Evolutionary conservation across 2,797 vertebrate species (phyloP).

Genomic region (Anguilla marmorata): DNA sequence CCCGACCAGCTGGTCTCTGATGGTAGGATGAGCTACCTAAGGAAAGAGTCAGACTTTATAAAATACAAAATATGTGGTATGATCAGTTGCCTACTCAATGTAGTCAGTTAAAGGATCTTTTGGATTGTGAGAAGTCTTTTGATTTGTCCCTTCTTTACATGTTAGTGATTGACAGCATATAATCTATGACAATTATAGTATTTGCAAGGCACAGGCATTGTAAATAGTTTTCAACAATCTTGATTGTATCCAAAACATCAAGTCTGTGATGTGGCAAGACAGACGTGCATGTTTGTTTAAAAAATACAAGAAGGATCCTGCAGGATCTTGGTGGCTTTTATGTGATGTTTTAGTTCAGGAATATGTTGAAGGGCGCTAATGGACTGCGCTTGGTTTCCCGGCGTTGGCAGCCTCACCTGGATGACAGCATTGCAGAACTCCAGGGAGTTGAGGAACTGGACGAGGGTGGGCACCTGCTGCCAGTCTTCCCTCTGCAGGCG

Average conservation of each 20-base stretch:
- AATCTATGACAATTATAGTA: neutral
- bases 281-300: neutral
- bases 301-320: neutral
- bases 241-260: neutral
- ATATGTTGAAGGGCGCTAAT: neutral
- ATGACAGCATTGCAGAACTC: constrained; percentile 98
- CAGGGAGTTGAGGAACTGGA: constrained; percentile 96
- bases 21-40: constrained; percentile 89
- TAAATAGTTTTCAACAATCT: neutral
- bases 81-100: neutral
- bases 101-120: too few species aligned
- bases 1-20: constrained; percentile 89
- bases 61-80: neutral
- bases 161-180: neutral
- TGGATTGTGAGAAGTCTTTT: too few species aligned
- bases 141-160: too few species aligned
- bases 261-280: neutral
- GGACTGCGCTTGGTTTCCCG: neutral
- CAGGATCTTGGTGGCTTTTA: neutral
- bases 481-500: constrained; percentile 91
- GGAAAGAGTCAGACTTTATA: neutral
- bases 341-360: too few species aligned
- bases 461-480: constrained; percentile 84
- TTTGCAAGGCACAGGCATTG: neutral
- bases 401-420: constrained; percentile 74